Conservation (phyloP, 1,140 invertebrate genomes). For the Bombus huntii region DNA sequence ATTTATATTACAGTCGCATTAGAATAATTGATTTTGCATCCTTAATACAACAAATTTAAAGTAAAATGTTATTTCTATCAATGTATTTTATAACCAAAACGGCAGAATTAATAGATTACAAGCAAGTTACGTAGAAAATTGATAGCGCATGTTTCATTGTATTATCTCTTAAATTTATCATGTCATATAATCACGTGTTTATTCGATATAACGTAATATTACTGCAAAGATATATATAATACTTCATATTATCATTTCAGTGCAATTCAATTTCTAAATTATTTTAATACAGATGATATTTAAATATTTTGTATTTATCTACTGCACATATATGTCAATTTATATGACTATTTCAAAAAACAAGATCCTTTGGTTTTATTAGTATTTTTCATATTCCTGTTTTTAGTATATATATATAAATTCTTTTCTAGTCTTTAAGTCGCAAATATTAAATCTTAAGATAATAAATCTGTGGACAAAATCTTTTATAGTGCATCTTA, state of each 20-base stretch:
- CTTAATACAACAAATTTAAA: background rate
- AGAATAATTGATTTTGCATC: slow-evolving; percentile 8
- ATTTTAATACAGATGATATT: background rate
- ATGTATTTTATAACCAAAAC: background rate
- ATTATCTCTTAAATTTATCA: background rate
- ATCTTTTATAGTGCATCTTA: background rate
- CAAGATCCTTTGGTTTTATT: background rate
- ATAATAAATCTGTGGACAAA: background rate
- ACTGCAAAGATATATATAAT: background rate
- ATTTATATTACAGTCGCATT: slow-evolving; percentile 33
- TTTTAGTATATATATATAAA: background rate
- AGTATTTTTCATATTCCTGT: background rate
- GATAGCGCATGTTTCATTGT: background rate
- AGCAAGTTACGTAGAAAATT: background rate
- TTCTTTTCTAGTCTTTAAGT: background rate
- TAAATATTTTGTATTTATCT: background rate
- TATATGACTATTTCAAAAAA: background rate
- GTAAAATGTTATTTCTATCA: background rate
- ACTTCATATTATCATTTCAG: background rate
- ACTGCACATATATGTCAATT: background rate
- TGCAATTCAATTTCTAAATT: background rate
- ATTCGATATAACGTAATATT: background rate
- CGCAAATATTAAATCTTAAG: background rate
- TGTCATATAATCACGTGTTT: slow-evolving; percentile 1
- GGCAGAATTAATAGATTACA: background rate